Evolutionary conservation across 2,888 invertebrate genomes (phyloP), one percentile per base, ranked within the genome.

Genomic region (Rapana venosa): DNA sequence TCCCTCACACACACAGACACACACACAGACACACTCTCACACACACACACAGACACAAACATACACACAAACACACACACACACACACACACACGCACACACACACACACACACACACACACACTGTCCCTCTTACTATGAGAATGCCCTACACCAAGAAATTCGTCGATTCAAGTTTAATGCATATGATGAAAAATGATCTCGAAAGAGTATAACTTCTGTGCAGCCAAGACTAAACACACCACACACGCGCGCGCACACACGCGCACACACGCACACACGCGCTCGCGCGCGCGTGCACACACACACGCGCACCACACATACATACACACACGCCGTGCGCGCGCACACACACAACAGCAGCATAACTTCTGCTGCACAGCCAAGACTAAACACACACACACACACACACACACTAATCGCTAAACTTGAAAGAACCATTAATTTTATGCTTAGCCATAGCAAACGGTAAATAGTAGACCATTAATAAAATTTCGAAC

Each of bases 331-430:
- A n/a, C 30, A 74, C 74, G n/a, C 26, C 11, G 5, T 70, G n/a
- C 74, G n/a, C 74, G n/a, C 74, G n/a, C 74, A 74, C 74, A 74
- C 74, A 74, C 74, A 74, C 74, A 74, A 11, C 11, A 11, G 17
- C 61, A 61, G 17, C 61, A 61, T 17, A 61, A 11, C 11, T 17
- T 15, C 61, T 15, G 13, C 11, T 17, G 17, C 61, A 61, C 61
- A 61, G 13, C 11, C 61, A 61, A 11, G 17, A 11, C 11, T n/a
- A 74, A 1, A 74, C 74, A 74, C 74, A 74, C 13, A 74, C 74
- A 74, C 74, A 74, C 74, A 74, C 74, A 74, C 74, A 74, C 74
- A 74, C 74, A 74, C 74, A 74, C 74, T 61, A n/a, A 17, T 22
- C 13, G n/a, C n/a, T 22, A 2, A 74, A 22, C 17, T 8, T 26